phyloP scores from a whole-genome alignment of 1,140 invertebrate species.

The Dufourea novaeangliae region DNA sequence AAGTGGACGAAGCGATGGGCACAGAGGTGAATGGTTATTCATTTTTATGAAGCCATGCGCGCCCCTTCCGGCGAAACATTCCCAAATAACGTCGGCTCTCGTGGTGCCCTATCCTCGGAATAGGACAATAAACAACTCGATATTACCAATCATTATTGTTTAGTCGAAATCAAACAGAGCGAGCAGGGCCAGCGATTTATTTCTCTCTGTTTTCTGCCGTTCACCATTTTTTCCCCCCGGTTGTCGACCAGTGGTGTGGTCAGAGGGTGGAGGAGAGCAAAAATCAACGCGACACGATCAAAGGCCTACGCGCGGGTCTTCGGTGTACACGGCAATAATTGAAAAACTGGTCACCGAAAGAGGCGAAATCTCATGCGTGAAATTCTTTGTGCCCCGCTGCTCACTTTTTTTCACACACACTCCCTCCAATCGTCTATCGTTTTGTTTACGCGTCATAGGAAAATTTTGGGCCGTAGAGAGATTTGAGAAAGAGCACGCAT shows the following conservation, averaged over 20 bases:
- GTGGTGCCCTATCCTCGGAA: not conserved
- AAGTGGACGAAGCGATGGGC: not conserved
- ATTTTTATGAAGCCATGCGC: constrained; percentile 43
- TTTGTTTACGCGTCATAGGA: constrained; percentile 17
- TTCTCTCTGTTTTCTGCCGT: constrained; percentile 6
- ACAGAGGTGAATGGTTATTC: constrained; percentile 38
- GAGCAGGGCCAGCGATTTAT: constrained; percentile 35
- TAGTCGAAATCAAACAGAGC: constrained; percentile 49
- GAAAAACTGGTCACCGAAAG: constrained; percentile 54
- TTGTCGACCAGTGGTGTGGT: not conserved
- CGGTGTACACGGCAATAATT: constrained; percentile 44
- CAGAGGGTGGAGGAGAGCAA: not conserved
- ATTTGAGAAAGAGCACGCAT: not conserved
- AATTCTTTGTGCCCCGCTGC: constrained; percentile 35
- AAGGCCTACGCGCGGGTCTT: constrained; percentile 37
- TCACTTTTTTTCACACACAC: not conserved
- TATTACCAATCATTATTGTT: constrained; percentile 57
- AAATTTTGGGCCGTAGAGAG: constrained; percentile 23
- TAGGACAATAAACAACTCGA: constrained; percentile 54
- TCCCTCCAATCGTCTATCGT: not conserved
- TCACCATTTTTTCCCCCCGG: not conserved
- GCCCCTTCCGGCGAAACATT: constrained; percentile 31
- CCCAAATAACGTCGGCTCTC: constrained; percentile 29
- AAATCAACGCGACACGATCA: constrained; percentile 52
- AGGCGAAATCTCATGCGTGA: constrained; percentile 49